These are phyloP conservation scores for Periplaneta americana DNA, from an alignment of 1,140 invertebrate species.

Conservation along the genomic window DNA sequence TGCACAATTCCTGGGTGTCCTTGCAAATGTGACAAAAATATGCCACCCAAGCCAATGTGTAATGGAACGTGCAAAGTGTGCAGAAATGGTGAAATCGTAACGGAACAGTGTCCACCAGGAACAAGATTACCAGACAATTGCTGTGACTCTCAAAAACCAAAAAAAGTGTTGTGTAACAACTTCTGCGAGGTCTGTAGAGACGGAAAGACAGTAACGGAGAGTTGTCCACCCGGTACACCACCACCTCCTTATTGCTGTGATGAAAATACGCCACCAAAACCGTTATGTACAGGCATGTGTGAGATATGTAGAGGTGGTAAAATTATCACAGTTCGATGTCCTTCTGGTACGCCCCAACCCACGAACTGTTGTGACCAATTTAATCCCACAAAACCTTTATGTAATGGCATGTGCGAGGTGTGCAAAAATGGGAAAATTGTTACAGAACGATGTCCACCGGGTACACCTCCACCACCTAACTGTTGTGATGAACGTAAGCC, in stretches of 20 bases:
- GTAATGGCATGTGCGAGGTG: background rate
- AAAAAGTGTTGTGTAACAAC: no score
- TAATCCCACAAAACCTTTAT: no score
- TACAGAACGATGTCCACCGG: background rate
- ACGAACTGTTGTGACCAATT: no score
- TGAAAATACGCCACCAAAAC: background rate
- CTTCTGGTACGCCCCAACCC: no score
- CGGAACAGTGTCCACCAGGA: background rate
- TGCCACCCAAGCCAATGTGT: background rate
- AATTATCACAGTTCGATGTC: no score
- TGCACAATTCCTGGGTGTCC: background rate
- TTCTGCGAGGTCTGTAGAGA: background rate
- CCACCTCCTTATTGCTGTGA: background rate
- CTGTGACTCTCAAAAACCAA: background rate
- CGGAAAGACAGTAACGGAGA: background rate
- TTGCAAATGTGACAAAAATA: background rate
- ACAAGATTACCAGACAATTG: background rate
- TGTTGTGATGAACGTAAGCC: background rate
- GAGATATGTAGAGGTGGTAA: background rate
- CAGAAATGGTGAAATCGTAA: background rate
- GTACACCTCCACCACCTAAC: background rate
- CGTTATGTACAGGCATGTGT: background rate
- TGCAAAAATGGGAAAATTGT: background rate
- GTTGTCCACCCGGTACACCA: background rate
- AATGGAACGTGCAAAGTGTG: background rate